These are phyloP conservation scores for Lycocorax pyrrhopterus DNA, from an alignment of 2,113 vertebrate species.

Conservation along the genomic window DNA sequence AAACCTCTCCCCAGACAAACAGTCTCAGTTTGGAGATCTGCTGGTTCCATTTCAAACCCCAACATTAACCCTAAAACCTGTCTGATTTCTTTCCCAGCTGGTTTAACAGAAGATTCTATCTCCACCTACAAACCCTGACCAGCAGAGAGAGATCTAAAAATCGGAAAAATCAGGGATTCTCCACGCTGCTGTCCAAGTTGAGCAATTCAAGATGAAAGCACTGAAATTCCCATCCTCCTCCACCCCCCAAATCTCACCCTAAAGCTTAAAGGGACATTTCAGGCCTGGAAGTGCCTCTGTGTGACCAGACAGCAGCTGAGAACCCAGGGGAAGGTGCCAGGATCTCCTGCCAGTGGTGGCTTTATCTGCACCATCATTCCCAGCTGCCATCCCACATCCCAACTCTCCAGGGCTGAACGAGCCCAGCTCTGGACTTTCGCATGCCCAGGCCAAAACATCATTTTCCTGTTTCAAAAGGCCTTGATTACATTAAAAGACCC, in stretches of 20 bases:
- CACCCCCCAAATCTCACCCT: not conserved
- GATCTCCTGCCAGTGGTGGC: not conserved
- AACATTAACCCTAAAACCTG: not conserved
- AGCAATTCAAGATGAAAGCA: not conserved
- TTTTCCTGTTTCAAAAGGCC: not conserved
- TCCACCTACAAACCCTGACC: not conserved
- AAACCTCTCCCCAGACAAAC: not conserved
- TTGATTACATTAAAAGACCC: constrained; percentile 14
- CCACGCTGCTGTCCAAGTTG: not conserved
- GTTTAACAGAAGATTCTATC: not conserved
- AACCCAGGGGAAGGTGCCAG: not conserved
- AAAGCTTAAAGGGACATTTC: not conserved
- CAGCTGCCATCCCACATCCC: not conserved
- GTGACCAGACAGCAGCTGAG: not conserved
- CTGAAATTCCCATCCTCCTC: not conserved
- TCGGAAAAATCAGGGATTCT: not conserved
- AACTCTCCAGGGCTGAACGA: not conserved
- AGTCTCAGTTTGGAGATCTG: not conserved
- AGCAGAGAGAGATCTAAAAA: not conserved
- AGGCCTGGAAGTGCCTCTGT: not conserved
- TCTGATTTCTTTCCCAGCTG: not conserved
- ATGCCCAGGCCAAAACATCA: not conserved
- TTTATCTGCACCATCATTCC: not conserved
- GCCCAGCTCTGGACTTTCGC: not conserved
- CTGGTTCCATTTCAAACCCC: not conserved